Percentiles rank a stretch among this genome's conserved stretches.
These are phyloP conservation scores for Heliopora coerulea DNA, from an alignment of 92 coral and sea anemone species.

Conservation along the genomic window DNA sequence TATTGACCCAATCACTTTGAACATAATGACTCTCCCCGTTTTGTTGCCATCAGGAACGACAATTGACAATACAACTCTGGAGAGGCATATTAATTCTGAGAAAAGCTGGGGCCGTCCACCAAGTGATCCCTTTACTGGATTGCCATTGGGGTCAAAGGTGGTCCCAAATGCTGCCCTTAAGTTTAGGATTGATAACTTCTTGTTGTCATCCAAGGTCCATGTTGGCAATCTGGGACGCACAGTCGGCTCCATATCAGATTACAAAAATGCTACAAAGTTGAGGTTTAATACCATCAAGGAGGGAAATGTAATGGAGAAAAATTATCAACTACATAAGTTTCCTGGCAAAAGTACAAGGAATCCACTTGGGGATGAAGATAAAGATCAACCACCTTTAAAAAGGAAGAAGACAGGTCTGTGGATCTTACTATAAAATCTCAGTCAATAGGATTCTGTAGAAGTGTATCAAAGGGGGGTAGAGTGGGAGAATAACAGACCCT, in stretches of 20 bases:
- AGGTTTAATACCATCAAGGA: conserved; percentile 9
- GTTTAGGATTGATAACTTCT: conserved; percentile 80
- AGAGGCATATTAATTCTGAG: conserved; percentile 78
- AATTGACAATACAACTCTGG: conserved; percentile 77
- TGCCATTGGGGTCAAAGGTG: conserved; percentile 74
- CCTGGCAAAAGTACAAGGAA: conserved; percentile 3
- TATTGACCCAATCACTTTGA: conserved; percentile 84
- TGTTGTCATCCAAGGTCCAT: conserved; percentile 66
- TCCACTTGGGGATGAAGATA: not conserved
- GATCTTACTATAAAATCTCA: too few species aligned
- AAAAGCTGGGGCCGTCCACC: conserved; percentile 84
- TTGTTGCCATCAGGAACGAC: conserved; percentile 91
- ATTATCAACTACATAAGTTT: not conserved
- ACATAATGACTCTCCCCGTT: conserved; percentile 84
- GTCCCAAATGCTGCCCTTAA: conserved; percentile 86
- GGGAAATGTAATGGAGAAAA: not conserved
- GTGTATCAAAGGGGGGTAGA: too few species aligned
- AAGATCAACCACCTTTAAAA: not conserved
- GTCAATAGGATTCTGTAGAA: too few species aligned
- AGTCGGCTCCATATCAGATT: conserved; percentile 55
- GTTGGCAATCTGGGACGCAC: conserved; percentile 62
- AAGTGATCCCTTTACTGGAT: conserved; percentile 92
- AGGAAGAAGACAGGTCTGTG: conserved; percentile 16
- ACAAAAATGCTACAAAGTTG: conserved; percentile 1
- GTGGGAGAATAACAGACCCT: too few species aligned